Percentiles rank a stretch among this genome's conserved stretches.
Evolutionary conservation across 2,888 invertebrate species (phyloP).

Genomic region (Didymodactylos carnosus): DNA sequence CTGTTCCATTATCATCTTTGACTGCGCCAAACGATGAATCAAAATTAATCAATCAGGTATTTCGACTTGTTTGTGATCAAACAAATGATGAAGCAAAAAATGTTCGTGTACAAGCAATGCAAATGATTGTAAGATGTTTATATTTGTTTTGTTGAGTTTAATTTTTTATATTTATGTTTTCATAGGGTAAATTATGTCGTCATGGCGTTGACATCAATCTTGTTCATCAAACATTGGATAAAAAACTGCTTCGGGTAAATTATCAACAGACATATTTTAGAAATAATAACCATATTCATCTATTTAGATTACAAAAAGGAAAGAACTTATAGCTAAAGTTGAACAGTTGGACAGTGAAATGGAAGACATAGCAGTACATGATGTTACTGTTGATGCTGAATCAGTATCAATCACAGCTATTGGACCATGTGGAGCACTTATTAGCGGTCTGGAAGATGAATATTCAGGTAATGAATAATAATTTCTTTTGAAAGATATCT

Average conservation of each 20-base stretch:
- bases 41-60: not conserved
- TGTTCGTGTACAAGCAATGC: not conserved
- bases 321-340: not conserved
- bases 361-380: not conserved
- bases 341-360: not conserved
- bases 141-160: not conserved
- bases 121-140: not conserved
- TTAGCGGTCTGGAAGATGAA: not conserved
- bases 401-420: not conserved
- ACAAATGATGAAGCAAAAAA: not conserved
- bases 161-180: not conserved
- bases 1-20: not conserved
- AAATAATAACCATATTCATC: no score
- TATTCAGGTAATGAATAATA: not conserved
- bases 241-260: not conserved
- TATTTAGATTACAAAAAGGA: not conserved
- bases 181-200: not conserved
- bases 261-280: no score
- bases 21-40: not conserved
- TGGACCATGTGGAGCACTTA: not conserved
- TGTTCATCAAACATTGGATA: not conserved
- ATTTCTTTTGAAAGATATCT: no score
- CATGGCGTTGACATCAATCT: not conserved
- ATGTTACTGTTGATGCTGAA: not conserved
- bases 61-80: not conserved